A percentile compares a stretch with the other conserved stretches of the same genome.
phyloP scores from a whole-genome alignment of 2,888 invertebrate genomes.

The Chironomus tentans region DNA sequence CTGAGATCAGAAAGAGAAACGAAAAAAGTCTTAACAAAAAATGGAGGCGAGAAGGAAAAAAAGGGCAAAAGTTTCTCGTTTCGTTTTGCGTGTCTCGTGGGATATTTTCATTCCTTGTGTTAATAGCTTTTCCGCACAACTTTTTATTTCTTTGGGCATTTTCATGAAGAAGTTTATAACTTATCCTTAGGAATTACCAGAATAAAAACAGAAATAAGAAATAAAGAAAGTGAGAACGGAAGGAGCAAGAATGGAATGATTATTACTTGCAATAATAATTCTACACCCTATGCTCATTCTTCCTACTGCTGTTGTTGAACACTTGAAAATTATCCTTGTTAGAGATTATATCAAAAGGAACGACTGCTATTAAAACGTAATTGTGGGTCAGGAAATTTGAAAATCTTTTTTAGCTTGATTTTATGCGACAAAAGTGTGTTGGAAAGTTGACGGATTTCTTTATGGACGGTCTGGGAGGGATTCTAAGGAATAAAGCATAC shows the following conservation, averaged over 20 bases:
- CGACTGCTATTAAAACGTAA: not conserved
- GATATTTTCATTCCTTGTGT: not conserved
- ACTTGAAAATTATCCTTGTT: not conserved
- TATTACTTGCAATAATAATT: conserved; percentile 6
- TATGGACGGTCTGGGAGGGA: too few relatives aligned
- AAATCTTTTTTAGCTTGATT: not conserved
- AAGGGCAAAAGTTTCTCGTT: not conserved
- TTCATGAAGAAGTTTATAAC: not conserved
- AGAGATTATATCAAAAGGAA: not conserved
- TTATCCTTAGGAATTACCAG: not conserved
- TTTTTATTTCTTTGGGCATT: not conserved
- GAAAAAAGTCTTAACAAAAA: not conserved
- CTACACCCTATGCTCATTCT: not conserved
- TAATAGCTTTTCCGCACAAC: not conserved
- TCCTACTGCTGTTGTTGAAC: not conserved
- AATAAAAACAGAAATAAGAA: not conserved
- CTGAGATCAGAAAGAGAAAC: not conserved
- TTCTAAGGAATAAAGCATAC: too few relatives aligned
- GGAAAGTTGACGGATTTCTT: too few relatives aligned
- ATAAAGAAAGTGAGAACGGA: not conserved
- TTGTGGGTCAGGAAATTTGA: not conserved
- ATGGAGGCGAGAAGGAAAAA: not conserved
- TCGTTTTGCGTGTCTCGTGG: not conserved
- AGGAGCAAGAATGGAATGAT: not conserved
- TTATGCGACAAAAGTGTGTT: too few relatives aligned